Conservation (phyloP, 2,797 vertebrate genomes). For the Fratercula arctica region DNA sequence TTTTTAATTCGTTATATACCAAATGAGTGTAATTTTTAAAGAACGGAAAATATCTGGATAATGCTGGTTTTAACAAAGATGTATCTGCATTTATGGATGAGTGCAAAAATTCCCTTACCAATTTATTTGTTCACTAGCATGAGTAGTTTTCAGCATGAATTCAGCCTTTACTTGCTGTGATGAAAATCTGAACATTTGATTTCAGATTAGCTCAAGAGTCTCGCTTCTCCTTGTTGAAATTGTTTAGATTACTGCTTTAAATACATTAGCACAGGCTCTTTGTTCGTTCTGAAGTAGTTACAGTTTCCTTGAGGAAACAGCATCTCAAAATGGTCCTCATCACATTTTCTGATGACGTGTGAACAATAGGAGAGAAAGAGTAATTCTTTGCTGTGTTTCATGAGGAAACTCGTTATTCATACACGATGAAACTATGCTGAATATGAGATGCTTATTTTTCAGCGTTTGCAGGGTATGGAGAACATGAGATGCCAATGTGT, state of each 20-base stretch:
- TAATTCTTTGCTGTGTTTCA: not conserved
- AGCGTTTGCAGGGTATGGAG: not conserved
- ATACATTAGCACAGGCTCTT: not conserved
- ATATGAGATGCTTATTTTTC: not conserved
- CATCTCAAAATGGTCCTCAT: not conserved
- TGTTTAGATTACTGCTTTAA: not conserved
- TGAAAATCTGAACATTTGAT: not conserved
- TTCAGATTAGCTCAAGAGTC: not conserved
- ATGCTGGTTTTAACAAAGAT: not conserved
- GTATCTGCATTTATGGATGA: not conserved
- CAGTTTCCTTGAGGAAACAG: not conserved
- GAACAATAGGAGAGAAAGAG: not conserved
- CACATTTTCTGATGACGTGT: not conserved
- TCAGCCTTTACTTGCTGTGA: not conserved
- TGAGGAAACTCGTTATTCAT: not conserved
- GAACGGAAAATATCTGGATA: not conserved
- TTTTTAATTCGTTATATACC: not conserved
- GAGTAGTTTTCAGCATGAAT: not conserved
- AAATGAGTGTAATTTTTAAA: not conserved
- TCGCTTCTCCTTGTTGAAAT: not conserved
- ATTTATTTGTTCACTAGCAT: not conserved
- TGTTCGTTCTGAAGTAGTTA: not conserved
- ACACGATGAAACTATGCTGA: not conserved
- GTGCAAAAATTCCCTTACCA: not conserved
- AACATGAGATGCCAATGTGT: not conserved